Evolutionary conservation across 2,797 vertebrate genomes (phyloP).

Genomic region (Carapus acus): DNA sequence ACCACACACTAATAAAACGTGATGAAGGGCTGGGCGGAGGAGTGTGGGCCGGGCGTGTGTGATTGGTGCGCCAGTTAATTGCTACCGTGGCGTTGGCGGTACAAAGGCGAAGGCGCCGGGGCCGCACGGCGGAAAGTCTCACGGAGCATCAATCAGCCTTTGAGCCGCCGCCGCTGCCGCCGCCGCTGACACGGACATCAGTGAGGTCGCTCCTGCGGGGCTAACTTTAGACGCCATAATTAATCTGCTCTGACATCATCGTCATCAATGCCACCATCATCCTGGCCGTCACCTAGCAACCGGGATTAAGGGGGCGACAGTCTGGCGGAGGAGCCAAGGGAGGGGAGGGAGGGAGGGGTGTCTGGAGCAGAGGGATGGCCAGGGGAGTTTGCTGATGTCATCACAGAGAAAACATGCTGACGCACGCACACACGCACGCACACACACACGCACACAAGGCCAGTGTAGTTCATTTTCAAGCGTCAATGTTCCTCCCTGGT

Average conservation of each 20-base stretch:
- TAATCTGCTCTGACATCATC: constrained; percentile 61
- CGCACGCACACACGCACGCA: no score
- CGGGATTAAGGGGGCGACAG: constrained; percentile 36
- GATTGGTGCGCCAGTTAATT: constrained; percentile 24
- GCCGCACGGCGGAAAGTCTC: constrained; percentile 24
- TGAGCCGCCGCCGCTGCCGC: constrained; percentile 33
- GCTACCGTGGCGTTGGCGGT: constrained; percentile 13
- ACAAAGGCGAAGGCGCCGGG: constrained; percentile 13
- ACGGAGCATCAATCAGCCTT: constrained; percentile 41
- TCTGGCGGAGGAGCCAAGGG: no score
- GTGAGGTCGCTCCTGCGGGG: constrained; percentile 46
- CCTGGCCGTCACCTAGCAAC: constrained; percentile 69
- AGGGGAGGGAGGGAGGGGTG: constrained; percentile 4
- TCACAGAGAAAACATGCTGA: no score
- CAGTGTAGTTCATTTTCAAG: no score
- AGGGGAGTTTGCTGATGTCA: no score
- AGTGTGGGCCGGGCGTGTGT: constrained; percentile 10
- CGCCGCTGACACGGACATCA: constrained; percentile 57
- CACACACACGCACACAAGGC: no score
- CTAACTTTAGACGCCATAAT: constrained; percentile 55
- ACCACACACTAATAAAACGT: constrained; percentile 6
- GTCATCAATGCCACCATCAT: constrained; percentile 27
- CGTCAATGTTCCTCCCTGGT: no score
- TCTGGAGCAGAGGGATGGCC: constrained; percentile 10
- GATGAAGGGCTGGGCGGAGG: constrained; percentile 5